Conservation (phyloP, 2,113 vertebrate genomes). For the Rhegmatorhina hoffmannsi region DNA sequence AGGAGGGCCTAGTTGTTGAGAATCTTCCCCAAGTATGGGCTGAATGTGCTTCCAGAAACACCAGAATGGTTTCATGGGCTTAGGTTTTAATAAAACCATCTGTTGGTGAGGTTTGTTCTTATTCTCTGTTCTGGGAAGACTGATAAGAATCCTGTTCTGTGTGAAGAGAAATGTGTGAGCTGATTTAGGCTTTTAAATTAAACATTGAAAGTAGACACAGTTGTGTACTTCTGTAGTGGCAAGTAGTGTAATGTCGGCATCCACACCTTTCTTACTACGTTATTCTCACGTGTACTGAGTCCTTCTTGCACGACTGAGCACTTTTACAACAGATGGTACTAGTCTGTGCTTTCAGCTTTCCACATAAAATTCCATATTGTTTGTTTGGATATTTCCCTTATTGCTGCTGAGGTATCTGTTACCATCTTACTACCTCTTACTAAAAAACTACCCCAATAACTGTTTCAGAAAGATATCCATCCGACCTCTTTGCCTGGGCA, state of each 20-base stretch:
- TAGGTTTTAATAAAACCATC: neutral
- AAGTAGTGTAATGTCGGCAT: neutral
- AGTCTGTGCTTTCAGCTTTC: neutral
- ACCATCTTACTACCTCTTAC: neutral
- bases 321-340: neutral
- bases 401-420: neutral
- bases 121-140: neutral
- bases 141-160: neutral
- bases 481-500: neutral
- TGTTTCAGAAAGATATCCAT: neutral
- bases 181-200: neutral
- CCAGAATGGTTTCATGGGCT: neutral
- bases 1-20: neutral
- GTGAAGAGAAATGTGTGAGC: neutral
- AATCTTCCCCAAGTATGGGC: neutral
- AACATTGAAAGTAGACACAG: neutral
- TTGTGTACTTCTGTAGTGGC: neutral
- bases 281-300: neutral
- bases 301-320: neutral
- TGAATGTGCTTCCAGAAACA: neutral
- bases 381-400: neutral
- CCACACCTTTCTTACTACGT: fast-evolving
- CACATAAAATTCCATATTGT: neutral
- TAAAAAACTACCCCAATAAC: neutral
- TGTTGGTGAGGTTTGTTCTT: neutral